These are phyloP conservation scores for Leptobrachium leishanense DNA, from an alignment of 2,113 vertebrate genomes.

Conservation along the genomic window DNA sequence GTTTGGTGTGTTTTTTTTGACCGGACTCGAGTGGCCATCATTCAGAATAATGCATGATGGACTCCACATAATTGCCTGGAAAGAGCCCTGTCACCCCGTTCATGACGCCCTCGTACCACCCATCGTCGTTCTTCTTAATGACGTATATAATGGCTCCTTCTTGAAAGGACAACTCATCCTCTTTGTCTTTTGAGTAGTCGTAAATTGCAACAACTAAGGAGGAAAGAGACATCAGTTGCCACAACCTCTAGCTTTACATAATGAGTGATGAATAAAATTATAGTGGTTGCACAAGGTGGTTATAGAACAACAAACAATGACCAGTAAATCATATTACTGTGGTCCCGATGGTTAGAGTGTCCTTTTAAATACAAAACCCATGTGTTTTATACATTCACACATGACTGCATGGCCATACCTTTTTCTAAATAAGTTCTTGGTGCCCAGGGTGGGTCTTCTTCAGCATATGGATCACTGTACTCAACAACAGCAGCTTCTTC, in stretches of 20 bases:
- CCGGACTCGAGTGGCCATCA: conserved; percentile 65
- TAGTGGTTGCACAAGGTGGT: no score
- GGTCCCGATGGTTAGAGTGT: no score
- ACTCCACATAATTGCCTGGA: conserved; percentile 96
- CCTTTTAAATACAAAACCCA: no score
- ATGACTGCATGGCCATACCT: conserved; percentile 65
- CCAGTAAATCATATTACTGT: no score
- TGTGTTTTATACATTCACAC: no score
- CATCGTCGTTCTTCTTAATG: conserved; percentile 99
- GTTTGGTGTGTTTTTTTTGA: conserved; percentile 12
- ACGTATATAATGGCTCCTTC: conserved; percentile 99
- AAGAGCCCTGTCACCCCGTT: conserved; percentile 96
- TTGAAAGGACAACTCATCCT: conserved; percentile 97
- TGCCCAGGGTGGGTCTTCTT: conserved; percentile 98
- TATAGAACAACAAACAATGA: no score
- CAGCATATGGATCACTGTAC: conserved; percentile 96
- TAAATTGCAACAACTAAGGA: conserved; percentile 96
- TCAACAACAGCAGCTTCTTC: conserved; percentile 97
- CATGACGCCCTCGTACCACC: conserved; percentile 98
- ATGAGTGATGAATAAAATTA: no score
- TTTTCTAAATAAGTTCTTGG: conserved; percentile 89
- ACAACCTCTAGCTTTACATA: neutral
- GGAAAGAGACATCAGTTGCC: neutral
- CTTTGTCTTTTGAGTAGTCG: conserved; percentile 94
- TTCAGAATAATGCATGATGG: conserved; percentile 99